phyloP scores from a whole-genome alignment of 2,113 vertebrate species.

The Sterna hirundo region DNA sequence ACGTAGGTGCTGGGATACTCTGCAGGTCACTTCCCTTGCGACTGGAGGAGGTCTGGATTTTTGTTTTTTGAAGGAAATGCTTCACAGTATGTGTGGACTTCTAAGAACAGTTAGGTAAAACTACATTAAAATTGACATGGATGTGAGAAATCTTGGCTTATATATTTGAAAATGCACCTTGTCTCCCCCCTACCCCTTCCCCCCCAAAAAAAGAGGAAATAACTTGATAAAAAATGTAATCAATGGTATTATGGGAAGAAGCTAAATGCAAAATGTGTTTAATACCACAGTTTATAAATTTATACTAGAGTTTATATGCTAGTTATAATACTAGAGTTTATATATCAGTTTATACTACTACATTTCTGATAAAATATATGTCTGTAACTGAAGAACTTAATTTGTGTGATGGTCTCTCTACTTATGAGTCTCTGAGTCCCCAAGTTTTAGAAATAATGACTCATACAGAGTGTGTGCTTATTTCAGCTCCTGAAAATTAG shows the following conservation, averaged over 20 bases:
- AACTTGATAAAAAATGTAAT: not conserved
- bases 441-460: not conserved
- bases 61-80: not conserved
- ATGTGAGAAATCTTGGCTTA: not conserved
- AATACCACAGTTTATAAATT: not conserved
- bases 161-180: not conserved
- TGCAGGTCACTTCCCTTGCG: not conserved
- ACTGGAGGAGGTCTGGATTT: not conserved
- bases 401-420: not conserved
- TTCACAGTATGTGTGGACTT: not conserved
- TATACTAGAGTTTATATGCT: not conserved
- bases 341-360: not conserved
- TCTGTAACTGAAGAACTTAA: not conserved
- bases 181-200: rapidly evolving
- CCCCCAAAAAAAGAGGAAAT: not conserved
- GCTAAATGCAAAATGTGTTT: not conserved
- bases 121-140: not conserved
- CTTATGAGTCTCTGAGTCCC: not conserved
- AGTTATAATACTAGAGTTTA: not conserved
- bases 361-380: not conserved
- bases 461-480: not conserved
- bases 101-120: not conserved
- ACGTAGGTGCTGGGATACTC: rapidly evolving
- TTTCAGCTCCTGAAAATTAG: not conserved
- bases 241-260: not conserved